Conservation (phyloP, 2,888 invertebrate species). For the Autographa gamma region DNA sequence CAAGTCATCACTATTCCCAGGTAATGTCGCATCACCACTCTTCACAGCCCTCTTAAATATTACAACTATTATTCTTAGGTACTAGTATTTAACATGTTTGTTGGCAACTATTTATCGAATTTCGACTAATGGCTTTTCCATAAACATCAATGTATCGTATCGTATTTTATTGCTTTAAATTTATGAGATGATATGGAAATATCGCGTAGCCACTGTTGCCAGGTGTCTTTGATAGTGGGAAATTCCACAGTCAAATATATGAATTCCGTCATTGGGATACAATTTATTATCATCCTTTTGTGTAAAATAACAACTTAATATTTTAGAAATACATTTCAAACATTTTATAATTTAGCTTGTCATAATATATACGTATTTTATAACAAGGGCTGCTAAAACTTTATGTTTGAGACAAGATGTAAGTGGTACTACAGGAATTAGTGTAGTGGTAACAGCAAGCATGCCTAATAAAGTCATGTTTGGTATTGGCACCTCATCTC, state of each 20-base stretch:
- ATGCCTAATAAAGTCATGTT: conserved; percentile 59
- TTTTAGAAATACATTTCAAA: conserved; percentile 6
- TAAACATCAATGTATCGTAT: conserved; percentile 60
- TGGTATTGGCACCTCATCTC: conserved; percentile 63
- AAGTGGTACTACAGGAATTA: conserved; percentile 10
- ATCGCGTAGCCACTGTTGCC: conserved; percentile 68
- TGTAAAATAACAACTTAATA: conserved; percentile 29
- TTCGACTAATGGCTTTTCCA: conserved; percentile 57
- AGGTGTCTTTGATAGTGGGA: conserved; percentile 73
- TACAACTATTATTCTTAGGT: conserved; percentile 16
- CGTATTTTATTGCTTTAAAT: conserved; percentile 71
- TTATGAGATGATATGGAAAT: conserved; percentile 71
- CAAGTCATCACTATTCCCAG: conserved; percentile 91
- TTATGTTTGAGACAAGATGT: not conserved
- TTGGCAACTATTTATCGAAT: conserved; percentile 49
- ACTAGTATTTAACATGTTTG: conserved; percentile 22
- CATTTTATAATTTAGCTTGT: conserved; percentile 7
- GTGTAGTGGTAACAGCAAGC: conserved; percentile 14
- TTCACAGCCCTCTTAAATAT: not conserved
- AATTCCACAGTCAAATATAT: conserved; percentile 69
- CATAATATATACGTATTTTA: not conserved
- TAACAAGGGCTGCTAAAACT: not conserved
- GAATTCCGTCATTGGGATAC: conserved; percentile 53
- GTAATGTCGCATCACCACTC: conserved; percentile 73
- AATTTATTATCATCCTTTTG: conserved; percentile 44